Conservation (phyloP, 2,888 invertebrate genomes). For the Dolichomitus sp. region DNA sequence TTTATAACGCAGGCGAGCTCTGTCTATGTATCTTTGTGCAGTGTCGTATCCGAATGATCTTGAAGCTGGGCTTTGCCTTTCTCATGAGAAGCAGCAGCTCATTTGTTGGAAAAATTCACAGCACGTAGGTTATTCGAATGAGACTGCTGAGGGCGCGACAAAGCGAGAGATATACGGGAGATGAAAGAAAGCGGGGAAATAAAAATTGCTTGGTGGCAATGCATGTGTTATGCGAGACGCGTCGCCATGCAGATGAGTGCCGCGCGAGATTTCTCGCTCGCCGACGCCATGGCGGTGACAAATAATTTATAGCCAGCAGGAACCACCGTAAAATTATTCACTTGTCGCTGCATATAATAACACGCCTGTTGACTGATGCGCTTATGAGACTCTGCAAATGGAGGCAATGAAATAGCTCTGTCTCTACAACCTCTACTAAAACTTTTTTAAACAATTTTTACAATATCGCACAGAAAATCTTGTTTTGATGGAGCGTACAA, state of each 20-base stretch:
- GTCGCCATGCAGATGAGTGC: conserved; percentile 73
- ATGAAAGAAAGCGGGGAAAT: conserved; percentile 27
- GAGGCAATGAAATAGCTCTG: conserved; percentile 29
- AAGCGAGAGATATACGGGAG: background rate
- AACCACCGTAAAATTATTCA: conserved; percentile 75
- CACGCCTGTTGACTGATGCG: conserved; percentile 47
- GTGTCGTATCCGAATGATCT: conserved; percentile 29
- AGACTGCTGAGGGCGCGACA: background rate
- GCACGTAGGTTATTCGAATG: conserved; percentile 21
- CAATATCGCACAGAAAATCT: background rate
- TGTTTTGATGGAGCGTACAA: background rate
- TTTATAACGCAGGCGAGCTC: conserved; percentile 7
- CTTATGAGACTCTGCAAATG: conserved; percentile 2
- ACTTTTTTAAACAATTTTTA: background rate
- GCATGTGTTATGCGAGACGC: conserved; percentile 47
- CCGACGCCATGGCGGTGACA: conserved; percentile 48
- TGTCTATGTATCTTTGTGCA: background rate
- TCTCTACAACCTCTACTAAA: background rate
- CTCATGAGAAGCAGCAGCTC: conserved; percentile 12
- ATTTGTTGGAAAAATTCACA: conserved; percentile 26
- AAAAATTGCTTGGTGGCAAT: conserved; percentile 51
- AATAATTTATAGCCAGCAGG: conserved; percentile 75
- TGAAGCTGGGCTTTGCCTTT: conserved; percentile 32
- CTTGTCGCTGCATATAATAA: conserved; percentile 73
- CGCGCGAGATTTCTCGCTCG: conserved; percentile 31